Conservation (phyloP, 2,888 invertebrate species). For the Agrotis puta region DNA sequence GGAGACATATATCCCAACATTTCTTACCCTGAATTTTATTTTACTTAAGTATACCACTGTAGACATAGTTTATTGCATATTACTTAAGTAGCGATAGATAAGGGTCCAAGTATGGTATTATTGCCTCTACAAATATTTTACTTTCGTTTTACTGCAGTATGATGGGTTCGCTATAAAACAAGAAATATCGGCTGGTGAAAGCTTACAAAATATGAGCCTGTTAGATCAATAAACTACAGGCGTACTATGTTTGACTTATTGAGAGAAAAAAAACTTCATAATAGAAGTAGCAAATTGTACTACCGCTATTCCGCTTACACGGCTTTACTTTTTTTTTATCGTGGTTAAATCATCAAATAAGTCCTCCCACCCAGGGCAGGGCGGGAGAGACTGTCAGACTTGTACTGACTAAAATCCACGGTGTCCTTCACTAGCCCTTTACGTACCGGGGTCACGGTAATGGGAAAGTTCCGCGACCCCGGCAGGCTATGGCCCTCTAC, state of each 20-base stretch:
- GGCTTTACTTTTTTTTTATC: not conserved
- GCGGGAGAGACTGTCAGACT: too few species aligned
- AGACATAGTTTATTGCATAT: constrained; percentile 15
- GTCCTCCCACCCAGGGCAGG: too few species aligned
- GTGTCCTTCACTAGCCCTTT: too few species aligned
- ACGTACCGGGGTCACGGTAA: too few species aligned
- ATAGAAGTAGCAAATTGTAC: not conserved
- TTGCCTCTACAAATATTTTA: constrained; percentile 47
- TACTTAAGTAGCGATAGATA: constrained; percentile 28
- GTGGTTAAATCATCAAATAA: too few species aligned
- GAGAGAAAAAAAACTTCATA: constrained; percentile 7
- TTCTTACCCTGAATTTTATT: not conserved
- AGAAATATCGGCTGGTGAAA: constrained; percentile 50
- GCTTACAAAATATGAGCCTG: constrained; percentile 41
- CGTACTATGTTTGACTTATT: constrained; percentile 21
- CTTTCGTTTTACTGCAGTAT: constrained; percentile 49
- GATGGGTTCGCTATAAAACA: constrained; percentile 54
- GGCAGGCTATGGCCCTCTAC: too few species aligned
- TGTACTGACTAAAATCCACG: too few species aligned
- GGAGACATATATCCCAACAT: not conserved
- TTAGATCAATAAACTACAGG: constrained; percentile 53
- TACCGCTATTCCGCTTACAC: too few species aligned
- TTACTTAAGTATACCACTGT: not conserved
- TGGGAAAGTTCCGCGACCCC: too few species aligned
- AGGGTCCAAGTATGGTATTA: constrained; percentile 41